A percentile compares a stretch with the other conserved stretches of the same genome.
These are phyloP conservation scores for Aurelia aurita complex sp. Pacific DNA, from an alignment of 30 jellyfish, hydroid and myxozoan genomes.

Conservation along the genomic window DNA sequence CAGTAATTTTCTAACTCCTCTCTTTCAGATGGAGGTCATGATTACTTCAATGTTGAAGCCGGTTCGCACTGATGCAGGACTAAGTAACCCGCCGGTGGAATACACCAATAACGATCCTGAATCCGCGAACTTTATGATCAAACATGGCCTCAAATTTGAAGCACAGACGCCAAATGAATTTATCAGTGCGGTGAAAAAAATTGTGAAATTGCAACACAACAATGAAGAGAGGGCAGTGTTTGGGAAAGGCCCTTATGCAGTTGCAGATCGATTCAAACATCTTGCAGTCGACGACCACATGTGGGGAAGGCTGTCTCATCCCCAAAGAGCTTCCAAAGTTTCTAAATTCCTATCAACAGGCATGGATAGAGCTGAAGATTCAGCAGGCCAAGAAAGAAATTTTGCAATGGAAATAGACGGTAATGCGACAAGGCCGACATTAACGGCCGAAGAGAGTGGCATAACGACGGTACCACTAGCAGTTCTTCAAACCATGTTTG, in stretches of 20 bases:
- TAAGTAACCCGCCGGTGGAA: conserved; percentile 34
- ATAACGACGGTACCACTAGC: conserved; percentile 5
- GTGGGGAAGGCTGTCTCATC: conserved; percentile 15
- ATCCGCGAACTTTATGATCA: conserved; percentile 10
- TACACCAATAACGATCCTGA: conserved; percentile 19
- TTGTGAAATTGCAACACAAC: neutral
- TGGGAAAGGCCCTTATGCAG: conserved; percentile 9
- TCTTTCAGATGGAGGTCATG: conserved; percentile 16
- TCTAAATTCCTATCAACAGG: neutral
- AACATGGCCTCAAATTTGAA: neutral
- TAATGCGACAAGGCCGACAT: neutral
- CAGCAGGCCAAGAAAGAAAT: neutral
- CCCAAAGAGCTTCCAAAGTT: conserved; percentile 8
- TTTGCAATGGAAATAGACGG: too few species aligned
- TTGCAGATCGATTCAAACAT: neutral
- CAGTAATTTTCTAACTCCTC: too few species aligned
- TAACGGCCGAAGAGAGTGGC: conserved; percentile 13
- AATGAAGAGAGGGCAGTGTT: conserved; percentile 8
- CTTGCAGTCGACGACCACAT: neutral
- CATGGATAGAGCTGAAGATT: neutral
- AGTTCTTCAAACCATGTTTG: neutral
- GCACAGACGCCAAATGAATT: conserved; percentile 1
- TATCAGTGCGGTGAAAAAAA: neutral
- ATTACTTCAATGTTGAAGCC: conserved; percentile 24
- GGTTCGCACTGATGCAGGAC: conserved; percentile 32